Conservation (phyloP, 2,113 vertebrate species). For the Laticauda laticaudata region DNA sequence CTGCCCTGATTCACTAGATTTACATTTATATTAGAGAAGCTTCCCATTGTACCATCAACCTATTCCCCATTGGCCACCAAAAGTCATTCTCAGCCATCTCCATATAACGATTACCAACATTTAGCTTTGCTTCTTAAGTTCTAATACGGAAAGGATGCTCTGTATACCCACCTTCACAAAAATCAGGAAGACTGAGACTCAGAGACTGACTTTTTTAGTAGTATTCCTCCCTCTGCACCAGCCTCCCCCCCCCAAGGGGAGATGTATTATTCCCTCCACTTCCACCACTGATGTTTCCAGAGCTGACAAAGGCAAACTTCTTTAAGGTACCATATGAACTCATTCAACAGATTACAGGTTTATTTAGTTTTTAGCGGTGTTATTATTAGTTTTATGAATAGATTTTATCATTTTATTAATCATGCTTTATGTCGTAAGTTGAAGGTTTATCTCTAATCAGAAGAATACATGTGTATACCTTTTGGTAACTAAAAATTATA, state of each 20-base stretch:
- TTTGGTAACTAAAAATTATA: neutral
- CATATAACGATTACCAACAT: neutral
- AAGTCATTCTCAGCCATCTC: neutral
- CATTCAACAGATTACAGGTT: neutral
- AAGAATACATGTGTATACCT: neutral
- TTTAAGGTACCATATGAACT: neutral
- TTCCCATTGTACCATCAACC: neutral
- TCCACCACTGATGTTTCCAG: neutral
- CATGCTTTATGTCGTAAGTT: neutral
- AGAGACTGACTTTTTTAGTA: neutral
- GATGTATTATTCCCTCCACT: neutral
- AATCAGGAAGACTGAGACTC: neutral
- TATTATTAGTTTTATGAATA: neutral
- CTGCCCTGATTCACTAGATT: neutral
- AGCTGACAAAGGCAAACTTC: neutral
- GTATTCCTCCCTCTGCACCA: neutral
- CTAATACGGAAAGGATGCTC: neutral
- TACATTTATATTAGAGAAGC: neutral
- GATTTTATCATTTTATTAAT: neutral
- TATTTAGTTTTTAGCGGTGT: neutral
- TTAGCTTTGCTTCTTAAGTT: neutral
- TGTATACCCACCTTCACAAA: neutral
- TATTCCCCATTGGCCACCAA: neutral
- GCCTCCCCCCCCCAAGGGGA: neutral
- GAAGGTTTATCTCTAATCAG: neutral